Base-by-base conservation (phyloP, 2,113 vertebrate species). In the Esox niger region DNA sequence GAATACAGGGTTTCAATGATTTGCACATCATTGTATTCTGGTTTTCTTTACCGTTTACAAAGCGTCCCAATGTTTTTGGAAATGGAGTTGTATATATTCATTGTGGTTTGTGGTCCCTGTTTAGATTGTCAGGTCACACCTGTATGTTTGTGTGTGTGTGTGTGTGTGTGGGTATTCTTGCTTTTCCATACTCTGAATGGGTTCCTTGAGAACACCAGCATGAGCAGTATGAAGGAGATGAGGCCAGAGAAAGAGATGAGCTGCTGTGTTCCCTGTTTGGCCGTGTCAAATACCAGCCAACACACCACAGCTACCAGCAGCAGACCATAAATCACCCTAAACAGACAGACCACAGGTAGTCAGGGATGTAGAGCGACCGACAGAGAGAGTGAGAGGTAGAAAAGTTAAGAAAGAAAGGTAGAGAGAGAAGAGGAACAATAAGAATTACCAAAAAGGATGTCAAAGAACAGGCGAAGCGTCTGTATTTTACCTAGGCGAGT, bases 161-260 rank as follows among this genome's bases (percentile, higher is more conserved):
- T 55, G 17, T 17, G 3, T 21, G 32, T 27, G 29, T 11, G 31
- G 9, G 30, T 67, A 47, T 43, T 43, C 4, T 64, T 15, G 31
- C 17, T 1, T 6, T 56, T 17, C 21, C 87, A 88, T 84, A 95
- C 94, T 84, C 77, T 92, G 57, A 89, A 79, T 75, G 93, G 94
- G 47, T 95, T 79, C 76, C 94, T 96, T 58, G 95, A 97, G 87
- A 95, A 96, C 3, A 95, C 58, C 77, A 94, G 58, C 79, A 91
- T 83, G 76, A 94, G 56, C 52, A 92, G 21, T 70, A 94, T 29
- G 29, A 91, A 90, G 62, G 93, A 64, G 11, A 93, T 20, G 75
- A 97, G 87, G 0, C 95, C 94, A n/a, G 77, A 88, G 61, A 95
- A 94, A 15, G 95, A 95, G 57, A 96, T 86, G 13, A 97, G 73